Conservation (phyloP, 64 coral and sea anemone genomes). For the Dendrophyllia cribrosa region DNA sequence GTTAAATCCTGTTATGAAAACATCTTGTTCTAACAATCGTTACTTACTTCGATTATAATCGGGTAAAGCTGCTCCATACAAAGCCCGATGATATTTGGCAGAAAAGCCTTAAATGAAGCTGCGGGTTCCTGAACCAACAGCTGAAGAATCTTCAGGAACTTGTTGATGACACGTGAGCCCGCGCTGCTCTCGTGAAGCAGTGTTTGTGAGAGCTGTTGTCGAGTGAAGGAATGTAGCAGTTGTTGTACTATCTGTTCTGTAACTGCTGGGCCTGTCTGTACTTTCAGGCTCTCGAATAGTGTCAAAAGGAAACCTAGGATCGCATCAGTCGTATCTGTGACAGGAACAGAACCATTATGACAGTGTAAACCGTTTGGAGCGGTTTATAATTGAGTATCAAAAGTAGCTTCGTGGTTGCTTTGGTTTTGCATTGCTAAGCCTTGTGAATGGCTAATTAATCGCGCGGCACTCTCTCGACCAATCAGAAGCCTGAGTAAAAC, state of each 20-base stretch:
- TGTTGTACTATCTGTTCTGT: slow-evolving; percentile 97
- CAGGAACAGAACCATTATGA: background rate
- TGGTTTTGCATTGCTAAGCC: too few relatives aligned
- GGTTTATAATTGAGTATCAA: too few relatives aligned
- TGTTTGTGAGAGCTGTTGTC: slow-evolving; percentile 79
- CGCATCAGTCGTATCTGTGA: slow-evolving; percentile 83
- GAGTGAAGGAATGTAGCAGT: slow-evolving; percentile 86
- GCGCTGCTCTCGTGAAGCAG: slow-evolving; percentile 88
- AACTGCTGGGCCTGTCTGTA: slow-evolving; percentile 82
- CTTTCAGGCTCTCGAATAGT: slow-evolving; percentile 85
- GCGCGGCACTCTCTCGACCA: too few relatives aligned
- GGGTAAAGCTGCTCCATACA: slow-evolving; percentile 96
- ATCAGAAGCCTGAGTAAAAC: too few relatives aligned
- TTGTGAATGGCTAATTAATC: too few relatives aligned
- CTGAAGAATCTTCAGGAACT: slow-evolving; percentile 93
- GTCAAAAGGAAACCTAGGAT: slow-evolving; percentile 88
- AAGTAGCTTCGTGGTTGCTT: background rate
- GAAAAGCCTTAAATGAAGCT: slow-evolving; percentile 88
- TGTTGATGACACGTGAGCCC: slow-evolving; percentile 84
- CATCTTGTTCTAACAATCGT: background rate
- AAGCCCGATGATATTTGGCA: slow-evolving; percentile 91
- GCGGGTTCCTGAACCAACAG: slow-evolving; percentile 92
- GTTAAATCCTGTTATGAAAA: too few relatives aligned
- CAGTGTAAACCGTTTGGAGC: too few relatives aligned
- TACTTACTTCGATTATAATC: slow-evolving; percentile 85